A percentile compares a stretch with the other conserved stretches of the same genome.
phyloP scores from a whole-genome alignment of 1,140 invertebrate species.

The Homarus americanus region DNA sequence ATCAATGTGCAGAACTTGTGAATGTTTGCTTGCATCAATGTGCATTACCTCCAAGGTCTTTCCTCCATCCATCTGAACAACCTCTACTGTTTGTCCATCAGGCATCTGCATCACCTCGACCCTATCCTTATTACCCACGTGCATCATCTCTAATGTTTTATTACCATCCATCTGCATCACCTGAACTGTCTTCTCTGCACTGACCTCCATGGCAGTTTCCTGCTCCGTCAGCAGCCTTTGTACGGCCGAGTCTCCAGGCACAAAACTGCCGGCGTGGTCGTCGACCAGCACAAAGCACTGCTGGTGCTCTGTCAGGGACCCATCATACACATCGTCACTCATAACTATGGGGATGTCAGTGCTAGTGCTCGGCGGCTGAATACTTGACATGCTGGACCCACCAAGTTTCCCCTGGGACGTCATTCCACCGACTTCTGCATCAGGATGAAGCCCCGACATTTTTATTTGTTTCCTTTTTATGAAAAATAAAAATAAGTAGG shows the following conservation, averaged over 20 bases:
- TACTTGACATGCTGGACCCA: not conserved
- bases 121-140: not conserved
- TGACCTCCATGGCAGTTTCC: conserved; percentile 4
- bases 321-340: conserved; percentile 40
- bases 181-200: conserved; percentile 7
- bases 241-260: conserved; percentile 21
- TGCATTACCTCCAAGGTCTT: conserved; percentile 58
- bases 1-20: conserved; percentile 63
- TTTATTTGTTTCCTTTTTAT: not conserved
- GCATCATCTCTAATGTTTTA: conserved; percentile 24
- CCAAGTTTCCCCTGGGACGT: not conserved
- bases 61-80: conserved; percentile 40
- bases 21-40: conserved; percentile 48
- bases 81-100: conserved; percentile 35
- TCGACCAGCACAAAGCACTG: conserved; percentile 59
- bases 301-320: not conserved
- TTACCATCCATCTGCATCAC: conserved; percentile 33
- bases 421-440: not conserved
- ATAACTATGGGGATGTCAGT: conserved; percentile 42
- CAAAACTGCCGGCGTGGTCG: conserved; percentile 21
- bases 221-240: conserved; percentile 40
- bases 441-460: conserved; percentile 4
- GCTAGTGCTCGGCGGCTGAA: not conserved
- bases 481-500: not conserved
- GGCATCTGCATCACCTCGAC: conserved; percentile 34